phyloP scores from a whole-genome alignment of 2,888 invertebrate genomes.

The Ormyrus thymus region DNA sequence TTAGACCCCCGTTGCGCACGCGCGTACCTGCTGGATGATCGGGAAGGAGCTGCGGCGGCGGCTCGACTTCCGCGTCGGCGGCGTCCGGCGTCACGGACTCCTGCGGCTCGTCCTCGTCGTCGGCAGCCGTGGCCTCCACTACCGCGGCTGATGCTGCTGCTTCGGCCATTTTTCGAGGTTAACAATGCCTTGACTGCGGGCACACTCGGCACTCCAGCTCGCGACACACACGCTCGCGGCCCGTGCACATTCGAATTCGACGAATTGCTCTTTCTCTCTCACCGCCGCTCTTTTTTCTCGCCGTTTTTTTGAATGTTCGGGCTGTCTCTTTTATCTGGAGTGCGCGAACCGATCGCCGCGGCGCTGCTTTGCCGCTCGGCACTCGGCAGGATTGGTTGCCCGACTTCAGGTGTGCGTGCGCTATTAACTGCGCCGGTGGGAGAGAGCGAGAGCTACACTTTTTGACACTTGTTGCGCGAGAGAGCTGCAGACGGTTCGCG shows the following conservation, averaged over 20 bases:
- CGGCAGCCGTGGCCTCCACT: not conserved
- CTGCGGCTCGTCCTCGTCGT: slow-evolving; percentile 6
- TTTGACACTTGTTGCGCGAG: slow-evolving; percentile 56
- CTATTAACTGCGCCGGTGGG: not conserved
- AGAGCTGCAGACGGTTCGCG: not conserved
- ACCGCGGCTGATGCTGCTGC: not conserved
- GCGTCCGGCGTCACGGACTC: not conserved
- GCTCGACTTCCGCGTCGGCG: slow-evolving; percentile 21
- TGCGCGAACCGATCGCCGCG: slow-evolving; percentile 3
- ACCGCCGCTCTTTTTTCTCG: too few relatives aligned
- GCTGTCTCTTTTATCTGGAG: slow-evolving; percentile 8
- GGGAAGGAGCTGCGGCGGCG: not conserved
- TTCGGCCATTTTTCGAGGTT: slow-evolving; percentile 50
- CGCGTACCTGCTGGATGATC: slow-evolving; percentile 38
- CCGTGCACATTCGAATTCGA: slow-evolving; percentile 55
- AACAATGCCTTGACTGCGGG: not conserved
- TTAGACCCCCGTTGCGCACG: slow-evolving; percentile 6
- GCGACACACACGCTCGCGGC: slow-evolving; percentile 38
- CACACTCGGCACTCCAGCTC: not conserved
- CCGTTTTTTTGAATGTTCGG: too few relatives aligned
- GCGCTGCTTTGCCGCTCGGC: not conserved
- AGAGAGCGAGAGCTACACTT: too few relatives aligned
- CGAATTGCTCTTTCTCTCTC: slow-evolving; percentile 19
- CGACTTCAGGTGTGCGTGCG: not conserved
- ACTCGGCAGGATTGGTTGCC: not conserved